Evolutionary conservation across 2,888 invertebrate genomes (phyloP), one percentile per base, ranked within the genome.

Genomic region (Fragum fragum): DNA sequence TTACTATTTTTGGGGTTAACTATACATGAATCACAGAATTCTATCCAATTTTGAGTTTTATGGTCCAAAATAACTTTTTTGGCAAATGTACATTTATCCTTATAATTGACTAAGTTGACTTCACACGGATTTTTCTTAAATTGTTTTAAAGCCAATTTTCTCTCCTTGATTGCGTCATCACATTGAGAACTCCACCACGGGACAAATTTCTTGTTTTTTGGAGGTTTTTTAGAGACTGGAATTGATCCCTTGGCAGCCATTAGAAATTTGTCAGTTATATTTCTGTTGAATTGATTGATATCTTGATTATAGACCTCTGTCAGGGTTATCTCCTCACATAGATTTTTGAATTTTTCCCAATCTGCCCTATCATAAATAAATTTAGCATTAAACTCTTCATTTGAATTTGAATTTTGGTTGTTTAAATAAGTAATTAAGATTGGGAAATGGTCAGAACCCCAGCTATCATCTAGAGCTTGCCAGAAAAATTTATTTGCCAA

Each of bases 121-220:
- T n/a, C n/a, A n/a, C n/a, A n/a, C 69, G 47, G 73, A 18, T 73
- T 59, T 59, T 26, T 59, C 42, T 61, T 66, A 5, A 66, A 23
- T 11, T 42, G 18, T 39, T 73, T 63, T 28, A 73, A 52, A 21
- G 73, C 18, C 18, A 28, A 61, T 73, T 73, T n/a, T n/a, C n/a
- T n/a, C n/a, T n/a, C n/a, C n/a, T n/a, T n/a, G n/a, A n/a, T n/a
- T n/a, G n/a, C n/a, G 18, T 52, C n/a, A 11, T 63, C 18, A 26
- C 73, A 73, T 11, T 7, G 47, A 11, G 61, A 26, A 52, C 14
- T 47, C 73, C 52, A 73, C 73, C 66, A 73, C 6, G 42, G 26
- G 11, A 39, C 69, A 3, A 9, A 39, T 36, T 39, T 36, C 21
- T 39, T 68, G 2, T 68, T 36, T 9, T 0, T 1, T 16, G 6